Conservation (phyloP, 2,888 invertebrate species). For the Meiosimyza platycephala region DNA sequence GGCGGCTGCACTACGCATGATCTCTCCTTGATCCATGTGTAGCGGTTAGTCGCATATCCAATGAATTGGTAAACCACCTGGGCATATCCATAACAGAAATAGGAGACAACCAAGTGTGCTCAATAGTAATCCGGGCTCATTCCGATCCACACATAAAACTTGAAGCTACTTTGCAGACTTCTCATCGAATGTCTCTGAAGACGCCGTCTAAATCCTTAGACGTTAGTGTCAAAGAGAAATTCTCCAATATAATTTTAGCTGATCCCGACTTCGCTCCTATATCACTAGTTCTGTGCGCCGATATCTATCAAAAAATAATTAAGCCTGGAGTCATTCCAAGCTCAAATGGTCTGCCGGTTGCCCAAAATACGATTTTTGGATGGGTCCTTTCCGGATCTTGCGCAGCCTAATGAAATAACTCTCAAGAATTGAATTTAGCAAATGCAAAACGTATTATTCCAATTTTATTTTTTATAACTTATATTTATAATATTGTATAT, state of each 20-base stretch:
- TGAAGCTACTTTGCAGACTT: neutral
- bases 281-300: neutral
- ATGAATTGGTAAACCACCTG: too few relatives aligned
- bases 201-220: neutral
- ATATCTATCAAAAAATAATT: neutral
- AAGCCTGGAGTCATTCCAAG: slow-evolving; percentile 14
- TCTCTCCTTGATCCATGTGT: neutral
- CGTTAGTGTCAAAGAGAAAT: neutral
- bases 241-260: neutral
- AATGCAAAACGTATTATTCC: too few relatives aligned
- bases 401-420: too few relatives aligned
- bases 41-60: neutral
- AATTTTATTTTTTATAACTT: too few relatives aligned
- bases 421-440: too few relatives aligned
- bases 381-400: too few relatives aligned
- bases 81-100: too few relatives aligned
- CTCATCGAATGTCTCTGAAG: neutral
- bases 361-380: slow-evolving; percentile 1
- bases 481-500: too few relatives aligned
- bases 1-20: too few relatives aligned
- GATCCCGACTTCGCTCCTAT: slow-evolving; percentile 9
- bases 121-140: neutral
- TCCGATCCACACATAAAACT: neutral
- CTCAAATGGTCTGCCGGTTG: slow-evolving; percentile 3
- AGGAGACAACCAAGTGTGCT: too few relatives aligned